Evolutionary conservation across 2,888 invertebrate genomes (phyloP), one percentile per base, ranked within the genome.

Genomic region (Yponomeuta sedellus): DNA sequence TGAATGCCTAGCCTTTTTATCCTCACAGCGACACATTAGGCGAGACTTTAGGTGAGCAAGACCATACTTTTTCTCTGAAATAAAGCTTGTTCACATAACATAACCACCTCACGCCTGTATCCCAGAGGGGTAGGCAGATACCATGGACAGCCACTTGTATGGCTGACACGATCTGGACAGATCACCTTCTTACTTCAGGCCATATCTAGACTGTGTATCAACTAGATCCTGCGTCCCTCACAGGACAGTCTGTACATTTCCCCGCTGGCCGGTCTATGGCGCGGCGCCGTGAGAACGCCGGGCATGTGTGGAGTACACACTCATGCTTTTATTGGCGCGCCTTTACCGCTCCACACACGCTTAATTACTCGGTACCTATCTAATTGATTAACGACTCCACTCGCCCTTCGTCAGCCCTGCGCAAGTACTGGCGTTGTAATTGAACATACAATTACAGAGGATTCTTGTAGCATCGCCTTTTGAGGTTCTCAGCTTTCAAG

Each of bases 251-350:
- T 61, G 25, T 16, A 34, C 34, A 10, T 19, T 63, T 40, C 40
- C 63, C 63, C 44, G 56, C 28, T 64, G 44, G 10, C 52, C 10
- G 22, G 19, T 64, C 20, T 20, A 12, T 20, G 64, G 64, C 64
- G 56, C 28, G 25, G n/a, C 40, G 59, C 65, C 86, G 86, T 86
- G 86, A 84, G 86, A 86, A 85, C 83, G 72, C 69, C 75, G 74
- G 76, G 75, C 86, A 84, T 82, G 75, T 85, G 86, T 77, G 71
- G 78, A 71, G 78, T 80, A 77, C 85, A 84, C 85, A 85, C 82
- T 85, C 72, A 75, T 81, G 76, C 77, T 81, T 82, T 84, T 86
- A 85, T 85, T 85, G 83, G 85, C 83, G 80, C 28, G 25, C 64
- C 12, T 56, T 16, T 57, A 57, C 75, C 72, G 65, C 64, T 64